A percentile compares a stretch with the other conserved stretches of the same genome.
These are phyloP conservation scores for Anguilla obscura DNA, from an alignment of 2,797 vertebrate species.

Conservation along the genomic window DNA sequence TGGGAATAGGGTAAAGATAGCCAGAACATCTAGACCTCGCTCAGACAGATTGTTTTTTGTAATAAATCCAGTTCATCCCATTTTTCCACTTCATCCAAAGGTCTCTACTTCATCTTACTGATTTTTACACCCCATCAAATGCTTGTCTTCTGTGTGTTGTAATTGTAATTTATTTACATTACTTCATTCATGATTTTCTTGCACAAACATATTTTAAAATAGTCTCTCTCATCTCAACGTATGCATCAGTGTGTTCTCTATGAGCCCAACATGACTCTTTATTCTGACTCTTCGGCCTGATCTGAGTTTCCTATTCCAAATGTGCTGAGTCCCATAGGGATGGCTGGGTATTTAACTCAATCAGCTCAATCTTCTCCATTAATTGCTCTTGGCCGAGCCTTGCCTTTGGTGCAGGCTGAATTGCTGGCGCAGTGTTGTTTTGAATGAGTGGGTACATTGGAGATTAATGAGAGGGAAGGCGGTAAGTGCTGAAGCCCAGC, in stretches of 20 bases:
- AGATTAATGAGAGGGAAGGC: constrained; percentile 22
- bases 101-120: background rate
- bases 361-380: constrained; percentile 19
- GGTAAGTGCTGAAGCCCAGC: background rate
- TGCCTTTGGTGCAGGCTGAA: background rate
- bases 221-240: background rate
- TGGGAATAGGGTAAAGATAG: constrained; percentile 32
- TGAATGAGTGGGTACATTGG: constrained; percentile 11
- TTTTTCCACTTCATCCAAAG: constrained; percentile 2
- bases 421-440: constrained; percentile 16
- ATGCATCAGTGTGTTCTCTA: background rate
- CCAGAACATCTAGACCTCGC: constrained; percentile 12
- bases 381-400: background rate
- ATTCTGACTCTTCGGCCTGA: background rate
- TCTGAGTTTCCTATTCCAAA: background rate
- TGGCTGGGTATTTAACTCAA: constrained; percentile 27
- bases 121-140: background rate
- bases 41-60: constrained; percentile 22
- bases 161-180: background rate
- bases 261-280: background rate
- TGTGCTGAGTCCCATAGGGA: constrained; percentile 8
- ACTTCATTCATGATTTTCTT: background rate
- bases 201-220: background rate
- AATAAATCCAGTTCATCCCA: constrained; percentile 19
- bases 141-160: background rate